phyloP scores from a whole-genome alignment of 2,113 vertebrate species.

The Aepyceros melampus region DNA sequence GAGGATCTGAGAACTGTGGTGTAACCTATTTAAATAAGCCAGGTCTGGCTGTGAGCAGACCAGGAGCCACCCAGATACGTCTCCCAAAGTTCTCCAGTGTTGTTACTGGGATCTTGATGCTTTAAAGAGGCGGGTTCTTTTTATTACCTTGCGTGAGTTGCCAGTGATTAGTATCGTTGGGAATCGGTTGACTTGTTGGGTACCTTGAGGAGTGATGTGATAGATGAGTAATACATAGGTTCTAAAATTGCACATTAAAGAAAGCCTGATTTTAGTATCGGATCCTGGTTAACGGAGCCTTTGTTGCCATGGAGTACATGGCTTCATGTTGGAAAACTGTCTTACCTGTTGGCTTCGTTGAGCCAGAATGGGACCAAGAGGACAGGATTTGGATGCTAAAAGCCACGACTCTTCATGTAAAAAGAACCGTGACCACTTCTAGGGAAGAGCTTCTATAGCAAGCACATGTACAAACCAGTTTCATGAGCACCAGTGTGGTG shows the following conservation, averaged over 20 bases:
- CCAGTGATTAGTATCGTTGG: neutral
- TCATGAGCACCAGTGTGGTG: neutral
- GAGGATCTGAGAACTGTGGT: neutral
- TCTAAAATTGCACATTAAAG: neutral
- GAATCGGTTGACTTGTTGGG: neutral
- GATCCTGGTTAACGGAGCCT: neutral
- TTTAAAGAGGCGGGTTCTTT: neutral
- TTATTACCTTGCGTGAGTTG: neutral
- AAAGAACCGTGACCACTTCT: neutral
- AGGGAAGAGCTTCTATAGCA: neutral
- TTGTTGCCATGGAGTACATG: neutral
- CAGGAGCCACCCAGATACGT: neutral
- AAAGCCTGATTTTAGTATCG: neutral
- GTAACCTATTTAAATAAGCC: neutral
- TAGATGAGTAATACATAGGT: neutral
- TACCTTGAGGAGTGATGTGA: neutral
- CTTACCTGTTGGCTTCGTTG: neutral
- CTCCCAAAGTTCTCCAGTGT: neutral
- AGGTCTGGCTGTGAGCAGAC: neutral
- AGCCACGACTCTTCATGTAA: neutral
- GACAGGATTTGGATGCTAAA: neutral
- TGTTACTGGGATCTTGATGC: neutral
- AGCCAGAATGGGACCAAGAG: neutral
- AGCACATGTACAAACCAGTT: neutral
- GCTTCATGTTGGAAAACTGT: neutral